Evolutionary conservation across 2,113 vertebrate species (phyloP), one percentile per base, ranked within the genome.

Genomic region (Kobus ellipsiprymnus): DNA sequence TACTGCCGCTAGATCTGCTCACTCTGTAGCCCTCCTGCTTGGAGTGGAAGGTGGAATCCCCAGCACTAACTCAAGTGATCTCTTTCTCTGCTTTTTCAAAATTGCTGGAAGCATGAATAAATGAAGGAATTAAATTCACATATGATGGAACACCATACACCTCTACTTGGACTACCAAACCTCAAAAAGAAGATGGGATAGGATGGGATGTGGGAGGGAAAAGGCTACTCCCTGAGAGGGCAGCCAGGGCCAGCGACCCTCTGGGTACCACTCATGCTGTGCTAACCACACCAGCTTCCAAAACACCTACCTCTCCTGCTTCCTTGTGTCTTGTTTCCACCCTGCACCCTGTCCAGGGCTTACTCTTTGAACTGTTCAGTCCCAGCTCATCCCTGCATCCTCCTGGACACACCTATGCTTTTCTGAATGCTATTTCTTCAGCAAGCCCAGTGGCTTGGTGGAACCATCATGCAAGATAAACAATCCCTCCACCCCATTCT

Each of bases 71-170:
- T 40, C 86, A 59, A 19, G 13, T 36, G 2, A 78, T 67, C 36
- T 46, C 36, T 80, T 57, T 59, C 46, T 95, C 82, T 91, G 44
- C 40, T 91, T 44, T 93, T 91, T 89, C 54, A 55, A 59, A 81
- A 86, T 16, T 74, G 64, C 27, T 78, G 8, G 44, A 40, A 54
- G 11, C 52, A 59, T 54, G 83, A 80, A 67, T 44, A 81, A 67
- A 46, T 21, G 33, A 93, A 55, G 40, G 44, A 62, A 46, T 83
- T 78, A 80, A 96, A 67, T 78, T 96, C 54, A 40, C 30, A 36
- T 25, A 71, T 3, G 62, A 80, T 36, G 23, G 36, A 33, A 77
- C 74, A 94, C 91, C 10, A 8, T 44, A 74, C 19, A 50, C 44
- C 62, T 87, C 33, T 85, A 85, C n/a, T 6, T 77, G 59, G 71